Percentiles rank a stretch among this genome's conserved stretches.
These are phyloP conservation scores for Pseudomugil tenellus DNA, from an alignment of 2,797 vertebrate genomes.

Conservation along the genomic window DNA sequence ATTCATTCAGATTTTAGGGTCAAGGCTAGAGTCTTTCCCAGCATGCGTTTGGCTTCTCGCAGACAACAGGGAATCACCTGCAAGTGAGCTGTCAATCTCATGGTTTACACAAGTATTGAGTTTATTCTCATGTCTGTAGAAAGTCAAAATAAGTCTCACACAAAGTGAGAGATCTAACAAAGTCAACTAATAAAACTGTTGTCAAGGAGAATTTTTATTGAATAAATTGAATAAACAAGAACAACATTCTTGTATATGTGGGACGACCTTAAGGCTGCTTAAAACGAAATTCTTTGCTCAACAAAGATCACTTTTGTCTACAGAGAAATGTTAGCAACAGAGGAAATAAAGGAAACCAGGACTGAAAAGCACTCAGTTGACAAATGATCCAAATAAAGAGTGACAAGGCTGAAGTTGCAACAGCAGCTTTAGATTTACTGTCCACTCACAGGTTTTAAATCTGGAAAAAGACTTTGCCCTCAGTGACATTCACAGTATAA, in stretches of 20 bases:
- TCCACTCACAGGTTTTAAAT: slow-evolving; percentile 38
- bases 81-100: slow-evolving; percentile 24
- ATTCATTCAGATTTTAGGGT: slow-evolving; percentile 18
- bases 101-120: slow-evolving; percentile 24
- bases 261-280: slow-evolving; percentile 4
- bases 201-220: neutral
- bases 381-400: slow-evolving; percentile 77
- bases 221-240: neutral
- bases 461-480: slow-evolving; percentile 7
- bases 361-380: slow-evolving; percentile 70
- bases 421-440: slow-evolving; percentile 47
- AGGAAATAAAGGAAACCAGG: slow-evolving; percentile 58
- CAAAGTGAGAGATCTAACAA: slow-evolving; percentile 6
- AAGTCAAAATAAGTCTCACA: slow-evolving; percentile 20
- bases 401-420: slow-evolving; percentile 41
- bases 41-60: slow-evolving; percentile 21
- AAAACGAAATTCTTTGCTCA: slow-evolving; percentile 3
- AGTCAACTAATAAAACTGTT: neutral
- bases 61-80: slow-evolving; percentile 13
- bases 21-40: slow-evolving; percentile 7
- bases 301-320: slow-evolving; percentile 19
- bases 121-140: slow-evolving; percentile 31
- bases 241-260: neutral
- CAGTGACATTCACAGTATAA: slow-evolving; percentile 9
- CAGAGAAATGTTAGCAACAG: slow-evolving; percentile 35